Conservation (phyloP, 2,888 invertebrate genomes). For the Netelia virgata region DNA sequence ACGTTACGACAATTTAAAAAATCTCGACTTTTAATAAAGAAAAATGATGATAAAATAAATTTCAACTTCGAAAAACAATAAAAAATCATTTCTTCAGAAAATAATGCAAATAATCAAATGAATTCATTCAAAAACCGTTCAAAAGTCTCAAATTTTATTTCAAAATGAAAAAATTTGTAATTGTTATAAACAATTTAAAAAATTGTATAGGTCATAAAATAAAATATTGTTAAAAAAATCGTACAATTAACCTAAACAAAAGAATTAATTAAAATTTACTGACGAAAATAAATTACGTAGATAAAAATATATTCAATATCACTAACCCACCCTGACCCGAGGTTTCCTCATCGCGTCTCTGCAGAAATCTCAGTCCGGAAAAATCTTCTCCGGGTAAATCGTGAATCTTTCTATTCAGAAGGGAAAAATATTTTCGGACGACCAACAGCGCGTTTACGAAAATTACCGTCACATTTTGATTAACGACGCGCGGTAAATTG, state of each 20-base stretch:
- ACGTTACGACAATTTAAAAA: not conserved
- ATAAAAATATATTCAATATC: not conserved
- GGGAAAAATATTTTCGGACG: conserved; percentile 45
- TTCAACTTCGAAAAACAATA: not conserved
- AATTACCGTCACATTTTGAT: conserved; percentile 49
- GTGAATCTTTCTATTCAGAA: conserved; percentile 57
- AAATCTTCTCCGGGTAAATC: conserved; percentile 20
- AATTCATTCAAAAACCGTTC: too few species aligned
- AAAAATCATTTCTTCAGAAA: not conserved
- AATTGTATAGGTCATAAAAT: too few species aligned
- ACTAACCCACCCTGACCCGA: conserved; percentile 44
- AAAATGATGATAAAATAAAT: not conserved
- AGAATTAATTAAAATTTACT: not conserved
- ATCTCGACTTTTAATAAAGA: not conserved
- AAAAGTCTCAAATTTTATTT: too few species aligned
- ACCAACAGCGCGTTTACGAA: conserved; percentile 48
- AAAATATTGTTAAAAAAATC: not conserved
- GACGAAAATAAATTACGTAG: not conserved
- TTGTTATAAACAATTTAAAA: too few species aligned
- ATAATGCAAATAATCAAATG: not conserved
- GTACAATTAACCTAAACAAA: not conserved
- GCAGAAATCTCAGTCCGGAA: not conserved
- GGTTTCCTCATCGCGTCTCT: not conserved
- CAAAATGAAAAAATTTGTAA: too few species aligned
- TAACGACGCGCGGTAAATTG: conserved; percentile 55